Evolutionary conservation across 2,113 vertebrate genomes (phyloP), one percentile per base, ranked within the genome.

Genomic region (Nerophis lumbriciformis): DNA sequence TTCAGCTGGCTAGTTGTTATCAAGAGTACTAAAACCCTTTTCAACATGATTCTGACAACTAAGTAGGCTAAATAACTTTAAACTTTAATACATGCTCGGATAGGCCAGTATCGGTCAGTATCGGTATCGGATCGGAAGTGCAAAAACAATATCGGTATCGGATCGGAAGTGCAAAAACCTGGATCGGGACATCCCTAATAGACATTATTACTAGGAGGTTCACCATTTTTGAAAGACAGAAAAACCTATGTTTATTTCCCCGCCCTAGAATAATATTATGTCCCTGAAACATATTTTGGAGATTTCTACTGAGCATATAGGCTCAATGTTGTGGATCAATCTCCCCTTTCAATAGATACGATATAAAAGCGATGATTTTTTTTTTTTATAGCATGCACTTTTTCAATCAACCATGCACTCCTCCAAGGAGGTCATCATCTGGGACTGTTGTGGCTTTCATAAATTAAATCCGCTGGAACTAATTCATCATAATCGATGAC

Each of bases 201-300:
- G 28, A 28, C 28, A 87, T 87, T 88, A 87, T 77, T 81, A 79
- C 76, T 87, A 85, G 83, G 74, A 77, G 78, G 81, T 84, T 80
- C 69, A 80, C 76, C 77, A 82, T 82, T 84, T 82, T 16, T 79
- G 66, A 83, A 83, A 77, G 79, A 82, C 77, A 81, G 70, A 10
- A 5, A 67, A 74, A 59, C 58, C 49, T 5, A 54, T 44, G 42
- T 63, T 75, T 59, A 72, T 73, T 74, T 70, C 39, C 65, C 19
- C 14, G n/a, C 69, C 72, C 78, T 69, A 35, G 68, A 78, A 79
- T 76, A 77, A 77, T 73, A 75, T 54, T 8, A 74, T 48, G 56
- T 72, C 74, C 68, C 71, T 12, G 37, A 63, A 75, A 75, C 61
- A 66, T 72, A 54, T 68, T 58, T 76, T 76, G 59, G 36, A 54